phyloP scores from a whole-genome alignment of 2,113 vertebrate species.

The Eulemur rufifrons region DNA sequence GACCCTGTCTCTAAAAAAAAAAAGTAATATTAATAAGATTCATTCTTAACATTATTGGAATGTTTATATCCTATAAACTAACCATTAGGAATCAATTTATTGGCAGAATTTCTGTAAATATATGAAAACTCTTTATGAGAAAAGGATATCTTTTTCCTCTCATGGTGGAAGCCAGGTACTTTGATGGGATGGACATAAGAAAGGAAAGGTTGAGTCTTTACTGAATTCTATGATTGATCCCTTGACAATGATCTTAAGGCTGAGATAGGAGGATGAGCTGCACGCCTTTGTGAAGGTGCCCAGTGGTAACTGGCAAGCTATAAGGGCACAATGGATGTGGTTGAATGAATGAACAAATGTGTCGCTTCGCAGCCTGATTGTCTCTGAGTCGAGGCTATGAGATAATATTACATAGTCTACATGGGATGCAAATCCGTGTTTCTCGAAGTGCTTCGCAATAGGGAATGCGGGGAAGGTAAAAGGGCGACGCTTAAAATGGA shows the following conservation, averaged over 20 bases:
- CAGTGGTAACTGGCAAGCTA: fast-evolving
- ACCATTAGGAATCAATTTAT: background rate
- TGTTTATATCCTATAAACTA: background rate
- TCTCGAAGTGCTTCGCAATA: background rate
- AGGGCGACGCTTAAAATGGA: background rate
- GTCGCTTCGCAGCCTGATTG: background rate
- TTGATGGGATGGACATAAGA: background rate
- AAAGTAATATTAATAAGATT: background rate
- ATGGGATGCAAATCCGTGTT: background rate
- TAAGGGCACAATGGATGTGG: background rate
- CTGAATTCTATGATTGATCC: background rate
- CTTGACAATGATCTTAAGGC: background rate
- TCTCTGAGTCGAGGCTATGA: background rate
- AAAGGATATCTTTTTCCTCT: background rate
- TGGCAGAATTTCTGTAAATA: background rate
- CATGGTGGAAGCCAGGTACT: background rate
- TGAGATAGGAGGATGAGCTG: background rate
- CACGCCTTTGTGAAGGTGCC: background rate
- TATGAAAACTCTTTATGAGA: background rate
- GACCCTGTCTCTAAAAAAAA: background rate
- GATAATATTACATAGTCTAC: no score
- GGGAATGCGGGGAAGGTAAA: background rate
- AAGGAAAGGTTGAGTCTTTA: background rate
- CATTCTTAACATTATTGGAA: background rate
- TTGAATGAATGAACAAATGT: background rate